These are phyloP conservation scores for Cremastobaeus sp. DNA, from an alignment of 2,888 invertebrate genomes.

Conservation along the genomic window DNA sequence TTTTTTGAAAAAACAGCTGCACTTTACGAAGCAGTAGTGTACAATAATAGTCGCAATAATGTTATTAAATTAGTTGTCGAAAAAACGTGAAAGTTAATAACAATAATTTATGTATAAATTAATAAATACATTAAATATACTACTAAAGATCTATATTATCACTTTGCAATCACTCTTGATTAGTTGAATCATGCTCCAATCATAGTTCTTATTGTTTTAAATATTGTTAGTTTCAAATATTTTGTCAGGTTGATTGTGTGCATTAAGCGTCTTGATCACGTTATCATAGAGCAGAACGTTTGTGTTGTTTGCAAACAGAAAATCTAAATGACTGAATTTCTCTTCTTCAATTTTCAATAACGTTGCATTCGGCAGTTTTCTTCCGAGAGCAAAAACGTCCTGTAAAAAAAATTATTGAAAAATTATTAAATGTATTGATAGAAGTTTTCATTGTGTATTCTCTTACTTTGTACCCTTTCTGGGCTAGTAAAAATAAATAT, in stretches of 20 bases:
- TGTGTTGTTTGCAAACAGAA: conserved; percentile 52
- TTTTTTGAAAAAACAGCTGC: too few species aligned
- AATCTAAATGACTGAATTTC: conserved; percentile 59
- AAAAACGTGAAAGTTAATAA: conserved; percentile 9
- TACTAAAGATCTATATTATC: conserved; percentile 14
- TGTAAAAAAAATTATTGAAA: conserved; percentile 35
- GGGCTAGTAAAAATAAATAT: too few species aligned
- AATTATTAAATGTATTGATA: too few species aligned
- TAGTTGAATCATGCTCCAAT: too few species aligned
- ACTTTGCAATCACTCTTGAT: conserved; percentile 33
- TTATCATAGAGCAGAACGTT: conserved; percentile 51
- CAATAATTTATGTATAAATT: conserved; percentile 17
- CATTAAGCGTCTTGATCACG: conserved; percentile 36
- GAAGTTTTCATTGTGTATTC: not conserved
- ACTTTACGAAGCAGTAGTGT: too few species aligned
- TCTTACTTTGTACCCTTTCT: too few species aligned
- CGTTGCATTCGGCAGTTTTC: conserved; percentile 42
- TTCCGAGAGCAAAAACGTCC: conserved; percentile 49
- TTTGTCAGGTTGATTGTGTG: conserved; percentile 15
- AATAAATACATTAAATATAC: conserved; percentile 39
- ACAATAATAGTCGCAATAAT: too few species aligned
- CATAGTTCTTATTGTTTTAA: conserved; percentile 10
- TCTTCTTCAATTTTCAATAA: conserved; percentile 33
- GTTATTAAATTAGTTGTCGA: too few species aligned
- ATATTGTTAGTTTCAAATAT: conserved; percentile 33